Conservation (phyloP, 2,888 invertebrate species). For the Drosophila nr. perissopoda region DNA sequence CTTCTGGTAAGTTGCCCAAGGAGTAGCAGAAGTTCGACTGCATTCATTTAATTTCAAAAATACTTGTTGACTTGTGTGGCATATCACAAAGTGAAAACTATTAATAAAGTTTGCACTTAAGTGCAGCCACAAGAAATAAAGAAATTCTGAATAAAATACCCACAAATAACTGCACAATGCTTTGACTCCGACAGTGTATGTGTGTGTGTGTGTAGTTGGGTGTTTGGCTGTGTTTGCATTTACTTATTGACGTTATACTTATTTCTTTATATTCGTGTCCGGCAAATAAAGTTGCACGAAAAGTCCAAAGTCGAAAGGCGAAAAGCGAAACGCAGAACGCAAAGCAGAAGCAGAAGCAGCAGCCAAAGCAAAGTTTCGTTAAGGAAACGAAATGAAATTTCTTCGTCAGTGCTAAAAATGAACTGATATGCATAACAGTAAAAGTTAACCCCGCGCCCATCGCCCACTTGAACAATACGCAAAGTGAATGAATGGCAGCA, state of each 20-base stretch:
- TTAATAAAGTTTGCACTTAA: conserved; percentile 47
- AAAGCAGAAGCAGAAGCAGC: background rate
- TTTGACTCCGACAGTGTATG: conserved; percentile 11
- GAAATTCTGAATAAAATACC: conserved; percentile 28
- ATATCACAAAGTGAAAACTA: conserved; percentile 16
- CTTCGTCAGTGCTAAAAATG: conserved; percentile 39
- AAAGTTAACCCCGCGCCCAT: conserved; percentile 8
- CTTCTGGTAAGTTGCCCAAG: background rate
- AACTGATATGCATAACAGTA: conserved; percentile 66
- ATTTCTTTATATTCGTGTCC: conserved; percentile 52
- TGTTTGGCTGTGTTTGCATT: conserved; percentile 13
- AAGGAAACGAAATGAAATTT: conserved; percentile 63
- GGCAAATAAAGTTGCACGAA: conserved; percentile 42
- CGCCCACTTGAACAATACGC: conserved; percentile 8
- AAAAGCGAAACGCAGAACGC: conserved; percentile 27
- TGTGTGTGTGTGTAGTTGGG: background rate
- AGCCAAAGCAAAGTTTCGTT: conserved; percentile 44
- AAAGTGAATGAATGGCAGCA: conserved; percentile 50
- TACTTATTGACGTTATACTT: conserved; percentile 50
- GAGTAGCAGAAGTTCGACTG: background rate
- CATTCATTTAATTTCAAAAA: background rate
- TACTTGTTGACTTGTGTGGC: conserved; percentile 10
- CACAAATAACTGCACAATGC: conserved; percentile 46
- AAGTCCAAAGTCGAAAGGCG: conserved; percentile 48
- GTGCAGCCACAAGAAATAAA: conserved; percentile 28